phyloP scores from a whole-genome alignment of 2,888 invertebrate species.

The Eupithecia inturbata region DNA sequence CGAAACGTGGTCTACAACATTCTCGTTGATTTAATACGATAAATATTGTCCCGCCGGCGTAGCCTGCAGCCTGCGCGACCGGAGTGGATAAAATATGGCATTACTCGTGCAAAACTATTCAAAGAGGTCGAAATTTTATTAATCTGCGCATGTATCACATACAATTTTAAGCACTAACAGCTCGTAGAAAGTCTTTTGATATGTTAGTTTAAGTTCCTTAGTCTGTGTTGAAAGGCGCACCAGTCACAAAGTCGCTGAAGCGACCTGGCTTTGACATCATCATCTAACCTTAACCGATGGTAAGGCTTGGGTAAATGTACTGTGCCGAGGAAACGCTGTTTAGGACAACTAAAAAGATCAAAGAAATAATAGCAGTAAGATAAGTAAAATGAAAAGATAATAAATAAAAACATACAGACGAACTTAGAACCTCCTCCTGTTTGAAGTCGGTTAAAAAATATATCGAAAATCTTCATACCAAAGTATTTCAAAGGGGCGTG shows the following conservation, averaged over 20 bases:
- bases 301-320: not conserved
- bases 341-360: not conserved
- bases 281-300: not conserved
- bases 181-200: not conserved
- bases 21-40: constrained; percentile 23
- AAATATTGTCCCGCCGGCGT: constrained; percentile 9
- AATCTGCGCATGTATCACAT: not conserved
- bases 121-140: constrained; percentile 8
- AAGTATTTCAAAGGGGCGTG: constrained; percentile 8
- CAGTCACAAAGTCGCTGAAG: not conserved
- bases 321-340: not conserved
- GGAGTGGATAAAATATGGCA: constrained; percentile 12
- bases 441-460: not conserved
- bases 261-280: not conserved
- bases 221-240: not conserved
- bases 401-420: no score
- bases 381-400: not conserved
- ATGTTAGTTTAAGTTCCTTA: not conserved
- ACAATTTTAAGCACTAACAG: not conserved
- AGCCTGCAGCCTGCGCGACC: constrained; percentile 14
- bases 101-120: constrained; percentile 7
- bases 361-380: not conserved
- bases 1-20: not conserved
- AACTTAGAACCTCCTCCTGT: no score
- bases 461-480: not conserved